phyloP scores from a whole-genome alignment of 1,140 invertebrate genomes.

The Bombus soroeensis region DNA sequence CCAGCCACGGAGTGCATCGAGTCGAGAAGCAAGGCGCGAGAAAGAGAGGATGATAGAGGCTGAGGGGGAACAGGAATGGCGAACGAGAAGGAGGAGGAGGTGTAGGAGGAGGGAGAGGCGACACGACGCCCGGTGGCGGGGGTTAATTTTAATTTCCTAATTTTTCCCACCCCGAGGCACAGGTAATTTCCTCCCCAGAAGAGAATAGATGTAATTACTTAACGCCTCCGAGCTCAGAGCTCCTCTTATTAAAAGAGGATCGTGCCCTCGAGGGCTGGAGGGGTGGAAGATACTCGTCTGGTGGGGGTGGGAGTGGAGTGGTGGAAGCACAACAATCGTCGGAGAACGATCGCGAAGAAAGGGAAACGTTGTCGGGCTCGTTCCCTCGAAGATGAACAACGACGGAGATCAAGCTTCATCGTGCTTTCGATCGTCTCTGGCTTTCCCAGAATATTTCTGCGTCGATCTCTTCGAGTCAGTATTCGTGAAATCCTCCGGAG shows the following conservation, averaged over 20 bases:
- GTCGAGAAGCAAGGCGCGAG: conserved; percentile 2
- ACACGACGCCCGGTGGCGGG: conserved; percentile 49
- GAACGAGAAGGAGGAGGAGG: not conserved
- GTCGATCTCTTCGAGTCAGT: too few relatives aligned
- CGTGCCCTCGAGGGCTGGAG: conserved; percentile 75
- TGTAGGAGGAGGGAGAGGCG: conserved; percentile 39
- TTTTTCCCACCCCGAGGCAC: conserved; percentile 77
- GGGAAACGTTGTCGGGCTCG: conserved; percentile 43
- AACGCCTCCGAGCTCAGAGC: conserved; percentile 77
- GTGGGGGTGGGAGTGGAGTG: conserved; percentile 58
- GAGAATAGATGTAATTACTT: conserved; percentile 84
- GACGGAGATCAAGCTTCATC: not conserved
- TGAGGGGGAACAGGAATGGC: conserved; percentile 24
- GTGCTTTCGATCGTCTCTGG: not conserved
- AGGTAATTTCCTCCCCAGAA: conserved; percentile 81
- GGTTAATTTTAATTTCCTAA: conserved; percentile 83
- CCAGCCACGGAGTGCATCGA: conserved; percentile 42
- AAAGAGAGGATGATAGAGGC: not conserved
- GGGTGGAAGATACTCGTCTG: conserved; percentile 55
- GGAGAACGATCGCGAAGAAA: conserved; percentile 55
- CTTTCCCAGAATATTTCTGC: too few relatives aligned
- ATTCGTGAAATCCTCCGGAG: too few relatives aligned
- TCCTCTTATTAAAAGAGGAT: conserved; percentile 82
- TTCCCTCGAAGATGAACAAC: conserved; percentile 22
- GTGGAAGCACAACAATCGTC: conserved; percentile 55